Conservation (phyloP, 2,113 vertebrate genomes). For the Hyperoodon ampullatus region DNA sequence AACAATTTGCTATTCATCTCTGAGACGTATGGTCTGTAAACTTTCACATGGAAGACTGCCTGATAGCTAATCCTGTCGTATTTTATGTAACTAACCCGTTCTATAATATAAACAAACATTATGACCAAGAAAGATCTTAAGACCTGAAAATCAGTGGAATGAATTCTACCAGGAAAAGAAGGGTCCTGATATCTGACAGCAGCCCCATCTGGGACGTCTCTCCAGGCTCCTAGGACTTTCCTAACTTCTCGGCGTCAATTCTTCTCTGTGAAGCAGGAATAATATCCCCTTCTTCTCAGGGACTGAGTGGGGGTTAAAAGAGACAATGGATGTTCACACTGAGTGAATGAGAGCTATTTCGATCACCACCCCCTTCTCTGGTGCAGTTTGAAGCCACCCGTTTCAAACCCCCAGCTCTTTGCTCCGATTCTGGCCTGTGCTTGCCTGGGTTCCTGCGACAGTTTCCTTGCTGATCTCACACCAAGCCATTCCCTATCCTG, state of each 20-base stretch:
- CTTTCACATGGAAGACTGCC: not conserved
- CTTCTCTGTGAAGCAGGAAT: not conserved
- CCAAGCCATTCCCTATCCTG: not conserved
- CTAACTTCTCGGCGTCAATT: not conserved
- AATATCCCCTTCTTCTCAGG: not conserved
- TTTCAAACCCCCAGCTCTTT: not conserved
- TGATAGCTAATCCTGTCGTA: not conserved
- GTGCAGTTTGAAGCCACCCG: not conserved
- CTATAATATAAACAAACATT: not conserved
- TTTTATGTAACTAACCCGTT: not conserved
- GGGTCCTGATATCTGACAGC: not conserved
- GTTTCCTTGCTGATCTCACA: slow-evolving; percentile 6
- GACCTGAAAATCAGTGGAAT: not conserved
- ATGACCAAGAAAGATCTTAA: not conserved
- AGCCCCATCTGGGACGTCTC: not conserved
- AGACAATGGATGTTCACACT: not conserved
- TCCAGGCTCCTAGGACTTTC: not conserved
- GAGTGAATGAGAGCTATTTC: not conserved
- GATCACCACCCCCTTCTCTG: not conserved
- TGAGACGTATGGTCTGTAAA: not conserved
- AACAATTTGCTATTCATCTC: not conserved
- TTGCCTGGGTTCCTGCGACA: not conserved
- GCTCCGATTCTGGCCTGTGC: not conserved
- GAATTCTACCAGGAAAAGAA: not conserved
- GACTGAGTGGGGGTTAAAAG: not conserved